Evolutionary conservation across 2,888 invertebrate genomes (phyloP).

Genomic region (Stenodera caucasica): DNA sequence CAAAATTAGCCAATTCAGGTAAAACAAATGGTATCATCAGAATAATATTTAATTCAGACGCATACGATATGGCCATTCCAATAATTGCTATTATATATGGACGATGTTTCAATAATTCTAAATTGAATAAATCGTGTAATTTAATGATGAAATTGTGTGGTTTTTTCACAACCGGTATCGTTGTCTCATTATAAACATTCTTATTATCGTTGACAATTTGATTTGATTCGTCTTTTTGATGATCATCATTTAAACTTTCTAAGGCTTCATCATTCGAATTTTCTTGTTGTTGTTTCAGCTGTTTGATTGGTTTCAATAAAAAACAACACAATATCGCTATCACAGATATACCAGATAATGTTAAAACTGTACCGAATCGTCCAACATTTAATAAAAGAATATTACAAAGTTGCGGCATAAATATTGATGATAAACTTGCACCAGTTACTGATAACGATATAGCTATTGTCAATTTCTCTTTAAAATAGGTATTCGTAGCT

Average conservation of each 20-base stretch:
- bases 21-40: constrained; percentile 57
- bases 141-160: constrained; percentile 32
- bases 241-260: constrained; percentile 17
- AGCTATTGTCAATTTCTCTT: constrained; percentile 56
- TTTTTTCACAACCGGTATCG: constrained; percentile 31
- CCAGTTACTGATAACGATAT: constrained; percentile 57
- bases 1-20: constrained; percentile 49
- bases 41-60: constrained; percentile 57
- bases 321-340: constrained; percentile 56
- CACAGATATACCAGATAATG: constrained; percentile 56
- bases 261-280: background rate
- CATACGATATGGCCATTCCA: constrained; percentile 56
- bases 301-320: constrained; percentile 56
- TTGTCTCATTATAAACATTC: constrained; percentile 46
- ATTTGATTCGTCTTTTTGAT: constrained; percentile 26
- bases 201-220: constrained; percentile 17
- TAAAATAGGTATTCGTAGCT: constrained; percentile 58
- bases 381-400: constrained; percentile 51
- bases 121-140: constrained; percentile 45
- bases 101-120: constrained; percentile 47
- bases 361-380: constrained; percentile 56
- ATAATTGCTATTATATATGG: constrained; percentile 46
- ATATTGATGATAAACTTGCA: constrained; percentile 56
- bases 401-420: constrained; percentile 58
- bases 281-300: constrained; percentile 9